A percentile compares a stretch with the other conserved stretches of the same genome.
phyloP scores from a whole-genome alignment of 2,797 vertebrate species.

The Anabacerthia variegaticeps region DNA sequence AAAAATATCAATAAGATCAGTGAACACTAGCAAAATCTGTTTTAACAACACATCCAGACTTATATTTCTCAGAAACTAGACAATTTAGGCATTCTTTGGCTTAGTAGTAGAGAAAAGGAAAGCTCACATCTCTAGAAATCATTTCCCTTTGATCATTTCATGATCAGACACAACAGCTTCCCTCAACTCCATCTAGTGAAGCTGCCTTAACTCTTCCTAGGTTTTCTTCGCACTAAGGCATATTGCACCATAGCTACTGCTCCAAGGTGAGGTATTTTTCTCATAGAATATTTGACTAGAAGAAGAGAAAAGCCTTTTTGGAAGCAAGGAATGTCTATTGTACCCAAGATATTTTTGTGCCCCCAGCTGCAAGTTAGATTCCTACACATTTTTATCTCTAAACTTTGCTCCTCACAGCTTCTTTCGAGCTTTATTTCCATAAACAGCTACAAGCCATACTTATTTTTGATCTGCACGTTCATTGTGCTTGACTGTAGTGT shows the following conservation, averaged over 20 bases:
- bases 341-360: background rate
- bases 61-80: slow-evolving; percentile 22
- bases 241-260: background rate
- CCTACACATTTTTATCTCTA: background rate
- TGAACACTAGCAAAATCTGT: slow-evolving; percentile 18
- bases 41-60: slow-evolving; percentile 32
- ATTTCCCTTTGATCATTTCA: slow-evolving; percentile 2
- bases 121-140: slow-evolving; percentile 17
- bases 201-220: background rate
- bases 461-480: background rate
- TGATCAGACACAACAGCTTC: background rate
- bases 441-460: background rate
- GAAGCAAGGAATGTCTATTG: background rate
- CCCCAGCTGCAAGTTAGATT: background rate
- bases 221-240: background rate
- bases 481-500: background rate
- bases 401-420: background rate
- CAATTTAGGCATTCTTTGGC: background rate
- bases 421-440: background rate
- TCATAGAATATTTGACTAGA: background rate
- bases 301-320: background rate
- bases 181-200: background rate
- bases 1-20: slow-evolving; percentile 36
- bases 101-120: background rate
- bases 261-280: background rate